phyloP scores from a whole-genome alignment of 2,888 invertebrate genomes.

The Nemoura dubitans region DNA sequence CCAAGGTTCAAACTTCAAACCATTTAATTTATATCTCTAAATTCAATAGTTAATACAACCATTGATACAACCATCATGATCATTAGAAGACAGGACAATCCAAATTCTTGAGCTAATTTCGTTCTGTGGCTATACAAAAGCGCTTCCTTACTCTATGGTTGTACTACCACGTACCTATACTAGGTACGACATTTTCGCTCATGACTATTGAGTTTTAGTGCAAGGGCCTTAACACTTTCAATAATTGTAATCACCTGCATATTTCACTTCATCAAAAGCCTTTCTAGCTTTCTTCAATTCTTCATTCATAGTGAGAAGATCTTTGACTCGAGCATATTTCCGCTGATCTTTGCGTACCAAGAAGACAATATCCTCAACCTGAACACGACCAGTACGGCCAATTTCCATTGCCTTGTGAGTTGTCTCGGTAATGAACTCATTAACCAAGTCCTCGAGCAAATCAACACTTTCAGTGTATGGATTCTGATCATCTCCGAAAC shows the following conservation, averaged over 20 bases:
- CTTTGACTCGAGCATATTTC: slow-evolving; percentile 97
- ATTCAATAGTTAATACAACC: too few species aligned
- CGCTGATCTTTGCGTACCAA: slow-evolving; percentile 94
- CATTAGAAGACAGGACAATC: too few species aligned
- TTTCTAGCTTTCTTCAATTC: slow-evolving; percentile 96
- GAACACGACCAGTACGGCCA: slow-evolving; percentile 94
- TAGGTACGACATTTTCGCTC: too few species aligned
- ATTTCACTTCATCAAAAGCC: slow-evolving; percentile 99
- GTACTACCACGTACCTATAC: too few species aligned
- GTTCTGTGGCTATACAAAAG: too few species aligned
- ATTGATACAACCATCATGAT: too few species aligned
- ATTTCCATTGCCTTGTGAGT: slow-evolving; percentile 90
- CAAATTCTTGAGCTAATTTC: too few species aligned
- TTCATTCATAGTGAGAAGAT: slow-evolving; percentile 97
- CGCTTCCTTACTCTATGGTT: too few species aligned
- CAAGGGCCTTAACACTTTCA: too few species aligned
- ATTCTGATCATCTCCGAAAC: slow-evolving; percentile 99
- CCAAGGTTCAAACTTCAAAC: too few species aligned
- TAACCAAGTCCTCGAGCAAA: slow-evolving; percentile 94
- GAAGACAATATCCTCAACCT: slow-evolving; percentile 97
- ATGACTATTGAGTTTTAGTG: too few species aligned
- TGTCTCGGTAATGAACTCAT: slow-evolving; percentile 98
- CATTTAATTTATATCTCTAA: too few species aligned
- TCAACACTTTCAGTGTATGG: slow-evolving; percentile 99
- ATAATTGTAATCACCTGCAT: slow-evolving; percentile 73